Percentiles rank a stretch among this genome's conserved stretches.
Evolutionary conservation across 2,797 vertebrate species (phyloP).

Genomic region (Propithecus perrieri): DNA sequence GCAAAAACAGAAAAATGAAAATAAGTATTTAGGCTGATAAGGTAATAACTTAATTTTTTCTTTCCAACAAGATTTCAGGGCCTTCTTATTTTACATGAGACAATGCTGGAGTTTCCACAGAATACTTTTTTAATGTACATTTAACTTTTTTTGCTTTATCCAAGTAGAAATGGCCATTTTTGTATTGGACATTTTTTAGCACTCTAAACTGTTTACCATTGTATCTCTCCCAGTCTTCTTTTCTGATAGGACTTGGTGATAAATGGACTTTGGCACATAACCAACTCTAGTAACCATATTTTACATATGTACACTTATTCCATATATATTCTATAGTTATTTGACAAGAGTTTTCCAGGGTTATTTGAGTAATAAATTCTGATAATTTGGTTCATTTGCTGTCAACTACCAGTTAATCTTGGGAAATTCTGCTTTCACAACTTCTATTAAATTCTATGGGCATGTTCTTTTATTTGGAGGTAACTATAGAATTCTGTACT

Average conservation of each 20-base stretch:
- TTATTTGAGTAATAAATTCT: constrained; percentile 62
- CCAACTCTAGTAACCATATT: constrained; percentile 69
- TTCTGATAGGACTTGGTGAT: constrained; percentile 48
- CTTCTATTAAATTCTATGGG: constrained; percentile 59
- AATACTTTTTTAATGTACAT: constrained; percentile 8
- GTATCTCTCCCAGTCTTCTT: neutral
- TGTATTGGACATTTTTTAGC: constrained; percentile 45
- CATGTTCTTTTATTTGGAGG: constrained; percentile 57
- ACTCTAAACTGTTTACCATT: constrained; percentile 54
- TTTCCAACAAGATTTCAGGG: constrained; percentile 68
- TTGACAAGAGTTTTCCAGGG: constrained; percentile 65
- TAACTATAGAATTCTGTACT: constrained; percentile 27
- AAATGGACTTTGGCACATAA: constrained; percentile 72
- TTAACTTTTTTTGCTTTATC: constrained; percentile 36
- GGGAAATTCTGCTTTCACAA: constrained; percentile 56
- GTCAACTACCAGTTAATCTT: constrained; percentile 39
- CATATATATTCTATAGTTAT: constrained; percentile 53
- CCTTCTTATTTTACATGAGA: constrained; percentile 79
- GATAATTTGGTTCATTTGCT: constrained; percentile 36
- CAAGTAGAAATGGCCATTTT: constrained; percentile 56
- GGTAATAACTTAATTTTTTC: constrained; percentile 67
- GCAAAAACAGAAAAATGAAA: constrained; percentile 42
- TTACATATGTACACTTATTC: constrained; percentile 82
- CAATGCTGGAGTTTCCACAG: constrained; percentile 58
- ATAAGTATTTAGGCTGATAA: constrained; percentile 78